phyloP scores from a whole-genome alignment of 2,797 vertebrate genomes.

The Sus cebifrons region DNA sequence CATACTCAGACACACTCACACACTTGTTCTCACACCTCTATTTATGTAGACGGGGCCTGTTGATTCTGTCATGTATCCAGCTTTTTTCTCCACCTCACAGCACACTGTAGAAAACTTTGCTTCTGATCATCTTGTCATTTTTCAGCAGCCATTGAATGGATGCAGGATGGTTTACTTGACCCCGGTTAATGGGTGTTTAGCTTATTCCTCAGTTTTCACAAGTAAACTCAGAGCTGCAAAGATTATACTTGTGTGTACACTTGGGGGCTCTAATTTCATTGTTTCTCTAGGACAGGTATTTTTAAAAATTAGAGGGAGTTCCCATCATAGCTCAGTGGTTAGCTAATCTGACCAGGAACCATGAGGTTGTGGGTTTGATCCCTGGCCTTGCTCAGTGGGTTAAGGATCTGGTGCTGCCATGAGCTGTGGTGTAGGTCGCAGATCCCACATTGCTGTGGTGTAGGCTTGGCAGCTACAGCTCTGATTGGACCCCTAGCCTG shows the following conservation, averaged over 20 bases:
- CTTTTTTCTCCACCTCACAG: neutral
- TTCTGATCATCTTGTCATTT: neutral
- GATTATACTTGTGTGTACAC: neutral
- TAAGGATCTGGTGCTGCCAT: too few relatives aligned
- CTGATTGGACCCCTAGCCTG: too few relatives aligned
- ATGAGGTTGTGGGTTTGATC: too few relatives aligned
- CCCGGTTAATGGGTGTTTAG: neutral
- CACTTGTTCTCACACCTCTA: neutral
- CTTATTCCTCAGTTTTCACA: neutral
- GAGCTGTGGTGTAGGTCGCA: too few relatives aligned
- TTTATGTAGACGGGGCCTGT: neutral
- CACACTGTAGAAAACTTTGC: neutral
- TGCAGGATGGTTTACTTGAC: neutral
- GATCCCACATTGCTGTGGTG: too few relatives aligned
- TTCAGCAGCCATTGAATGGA: neutral
- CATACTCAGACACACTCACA: neutral
- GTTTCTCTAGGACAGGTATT: neutral
- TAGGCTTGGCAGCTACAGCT: too few relatives aligned
- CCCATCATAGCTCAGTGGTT: too few relatives aligned
- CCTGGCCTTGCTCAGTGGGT: too few relatives aligned
- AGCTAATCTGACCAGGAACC: too few relatives aligned
- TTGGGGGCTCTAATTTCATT: neutral
- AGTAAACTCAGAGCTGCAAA: neutral
- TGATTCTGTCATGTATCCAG: neutral
- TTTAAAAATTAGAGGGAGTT: neutral